Conservation (phyloP, 37 sponge, comb jelly and placozoan species). For the Bolinopsis microptera region DNA sequence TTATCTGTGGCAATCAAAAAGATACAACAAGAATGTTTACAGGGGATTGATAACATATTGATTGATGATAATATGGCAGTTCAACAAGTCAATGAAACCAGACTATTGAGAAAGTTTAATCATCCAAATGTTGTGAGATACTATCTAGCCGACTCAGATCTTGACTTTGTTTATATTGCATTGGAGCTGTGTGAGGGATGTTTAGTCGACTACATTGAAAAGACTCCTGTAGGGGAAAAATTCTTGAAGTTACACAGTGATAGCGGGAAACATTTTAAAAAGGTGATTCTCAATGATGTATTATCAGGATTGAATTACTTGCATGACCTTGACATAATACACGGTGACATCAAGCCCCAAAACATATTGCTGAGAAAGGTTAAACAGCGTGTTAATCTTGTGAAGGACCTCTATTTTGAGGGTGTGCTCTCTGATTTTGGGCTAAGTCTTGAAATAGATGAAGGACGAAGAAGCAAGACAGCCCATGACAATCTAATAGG, state of each 20-base stretch:
- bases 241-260: neutral
- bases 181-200: neutral
- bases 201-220: neutral
- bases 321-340: neutral
- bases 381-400: neutral
- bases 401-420: too few relatives aligned
- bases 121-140: conserved; percentile 55
- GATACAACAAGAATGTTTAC: too few relatives aligned
- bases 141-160: neutral
- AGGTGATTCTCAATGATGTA: neutral
- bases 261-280: neutral
- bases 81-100: neutral
- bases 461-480: neutral
- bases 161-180: conserved; percentile 23
- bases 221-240: neutral
- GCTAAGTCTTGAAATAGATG: conserved; percentile 39
- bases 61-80: neutral
- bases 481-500: neutral
- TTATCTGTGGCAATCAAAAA: conserved; percentile 39
- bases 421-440: conserved; percentile 47
- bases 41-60: neutral
- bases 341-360: conserved; percentile 34
- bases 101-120: neutral
- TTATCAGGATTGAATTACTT: neutral
- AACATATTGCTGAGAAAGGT: neutral